A percentile compares a stretch with the other conserved stretches of the same genome.
These are phyloP conservation scores for Gari tellinella DNA, from an alignment of 2,888 invertebrate species.

Conservation along the genomic window DNA sequence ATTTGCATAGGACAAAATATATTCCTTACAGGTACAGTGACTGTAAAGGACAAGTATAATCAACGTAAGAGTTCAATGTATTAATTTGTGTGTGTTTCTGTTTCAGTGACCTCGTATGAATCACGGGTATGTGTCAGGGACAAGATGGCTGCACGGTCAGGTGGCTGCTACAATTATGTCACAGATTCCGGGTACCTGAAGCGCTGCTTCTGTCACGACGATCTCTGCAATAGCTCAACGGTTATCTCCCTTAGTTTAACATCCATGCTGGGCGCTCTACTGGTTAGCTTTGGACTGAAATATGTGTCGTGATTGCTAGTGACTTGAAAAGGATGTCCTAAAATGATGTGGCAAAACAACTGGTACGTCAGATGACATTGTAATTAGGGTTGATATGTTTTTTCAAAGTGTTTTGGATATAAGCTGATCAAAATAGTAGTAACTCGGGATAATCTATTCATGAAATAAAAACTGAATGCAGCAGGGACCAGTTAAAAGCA, in stretches of 20 bases:
- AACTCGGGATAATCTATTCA: no score
- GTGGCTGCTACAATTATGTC: slow-evolving; percentile 67
- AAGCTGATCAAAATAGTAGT: no score
- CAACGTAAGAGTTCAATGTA: no score
- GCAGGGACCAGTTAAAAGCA: no score
- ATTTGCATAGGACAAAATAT: no score
- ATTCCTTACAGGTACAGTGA: no score
- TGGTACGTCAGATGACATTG: no score
- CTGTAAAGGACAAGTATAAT: no score
- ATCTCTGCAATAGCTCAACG: slow-evolving; percentile 65
- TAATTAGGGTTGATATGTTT: no score
- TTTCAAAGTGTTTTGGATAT: no score
- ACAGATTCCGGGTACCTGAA: slow-evolving; percentile 69
- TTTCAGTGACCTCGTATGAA: slow-evolving; percentile 64
- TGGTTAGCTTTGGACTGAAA: neutral
- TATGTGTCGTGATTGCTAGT: neutral
- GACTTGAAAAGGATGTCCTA: neutral
- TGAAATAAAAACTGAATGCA: no score
- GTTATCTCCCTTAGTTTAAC: slow-evolving; percentile 2
- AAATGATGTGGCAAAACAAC: neutral
- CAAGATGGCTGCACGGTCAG: slow-evolving; percentile 41
- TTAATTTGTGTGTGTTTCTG: no score
- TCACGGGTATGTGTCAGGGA: slow-evolving; percentile 65
- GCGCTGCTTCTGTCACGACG: slow-evolving; percentile 69
- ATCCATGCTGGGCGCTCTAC: neutral